Evolutionary conservation across 2,888 invertebrate genomes (phyloP).

Genomic region (Lobophora halterata): DNA sequence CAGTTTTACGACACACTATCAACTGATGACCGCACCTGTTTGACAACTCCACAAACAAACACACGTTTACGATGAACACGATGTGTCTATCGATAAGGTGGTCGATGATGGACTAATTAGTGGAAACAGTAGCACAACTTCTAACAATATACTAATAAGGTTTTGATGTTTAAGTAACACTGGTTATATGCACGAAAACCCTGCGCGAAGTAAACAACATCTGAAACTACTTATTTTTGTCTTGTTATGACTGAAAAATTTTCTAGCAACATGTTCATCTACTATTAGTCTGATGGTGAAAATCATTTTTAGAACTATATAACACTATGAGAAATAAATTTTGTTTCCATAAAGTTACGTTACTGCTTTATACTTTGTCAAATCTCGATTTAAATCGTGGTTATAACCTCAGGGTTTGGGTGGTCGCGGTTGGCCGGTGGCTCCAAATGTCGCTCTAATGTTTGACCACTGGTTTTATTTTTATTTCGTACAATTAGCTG

Average conservation of each 20-base stretch:
- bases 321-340: not conserved
- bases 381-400: constrained; percentile 18
- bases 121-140: constrained; percentile 7
- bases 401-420: constrained; percentile 15
- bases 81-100: constrained; percentile 30
- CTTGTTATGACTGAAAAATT: too few species aligned
- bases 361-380: not conserved
- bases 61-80: constrained; percentile 29
- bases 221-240: too few species aligned
- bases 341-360: not conserved
- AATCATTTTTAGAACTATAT: not conserved
- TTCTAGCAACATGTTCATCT: too few species aligned
- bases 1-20: constrained; percentile 11
- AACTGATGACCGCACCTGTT: constrained; percentile 30
- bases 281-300: too few species aligned
- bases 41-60: constrained; percentile 33
- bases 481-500: constrained; percentile 19
- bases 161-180: constrained; percentile 6
- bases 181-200: not conserved
- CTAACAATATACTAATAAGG: not conserved
- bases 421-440: constrained; percentile 19
- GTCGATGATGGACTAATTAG: constrained; percentile 4
- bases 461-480: constrained; percentile 17
- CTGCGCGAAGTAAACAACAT: too few species aligned
- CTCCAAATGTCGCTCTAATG: constrained; percentile 14